A percentile compares a stretch with the other conserved stretches of the same genome.
Evolutionary conservation across 2,797 vertebrate genomes (phyloP).

Genomic region (Pristis pectinata): DNA sequence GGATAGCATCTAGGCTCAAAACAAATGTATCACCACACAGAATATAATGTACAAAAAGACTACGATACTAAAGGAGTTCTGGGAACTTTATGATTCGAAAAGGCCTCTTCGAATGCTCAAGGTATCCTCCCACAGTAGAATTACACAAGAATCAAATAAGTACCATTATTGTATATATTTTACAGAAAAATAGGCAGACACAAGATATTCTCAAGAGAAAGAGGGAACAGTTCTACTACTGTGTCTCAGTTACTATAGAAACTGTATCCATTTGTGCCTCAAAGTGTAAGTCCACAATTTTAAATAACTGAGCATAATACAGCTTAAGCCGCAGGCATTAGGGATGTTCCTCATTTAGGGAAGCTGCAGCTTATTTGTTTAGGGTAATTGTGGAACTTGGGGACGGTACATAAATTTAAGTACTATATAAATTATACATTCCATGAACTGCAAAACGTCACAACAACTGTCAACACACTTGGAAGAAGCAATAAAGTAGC

Average conservation of each 20-base stretch:
- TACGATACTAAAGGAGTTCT: neutral
- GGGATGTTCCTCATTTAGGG: neutral
- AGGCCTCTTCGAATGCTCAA: neutral
- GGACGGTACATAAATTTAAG: neutral
- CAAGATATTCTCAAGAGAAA: neutral
- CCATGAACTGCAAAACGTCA: neutral
- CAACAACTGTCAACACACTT: neutral
- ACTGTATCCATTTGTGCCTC: neutral
- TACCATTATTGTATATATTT: neutral
- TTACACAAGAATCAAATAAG: neutral
- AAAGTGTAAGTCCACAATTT: neutral
- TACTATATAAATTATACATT: neutral
- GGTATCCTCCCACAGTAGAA: neutral
- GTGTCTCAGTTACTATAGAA: neutral
- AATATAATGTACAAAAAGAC: neutral
- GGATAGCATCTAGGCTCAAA: neutral
- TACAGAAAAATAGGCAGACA: neutral
- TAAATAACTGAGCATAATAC: neutral
- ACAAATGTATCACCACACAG: neutral
- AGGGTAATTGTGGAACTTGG: neutral
- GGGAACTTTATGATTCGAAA: neutral
- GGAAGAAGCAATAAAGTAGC: no score
- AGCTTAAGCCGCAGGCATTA: neutral
- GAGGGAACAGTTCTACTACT: neutral
- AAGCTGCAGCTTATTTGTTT: neutral